These are phyloP conservation scores for Athene cunicularia DNA, from an alignment of 2,113 vertebrate genomes.

Conservation along the genomic window DNA sequence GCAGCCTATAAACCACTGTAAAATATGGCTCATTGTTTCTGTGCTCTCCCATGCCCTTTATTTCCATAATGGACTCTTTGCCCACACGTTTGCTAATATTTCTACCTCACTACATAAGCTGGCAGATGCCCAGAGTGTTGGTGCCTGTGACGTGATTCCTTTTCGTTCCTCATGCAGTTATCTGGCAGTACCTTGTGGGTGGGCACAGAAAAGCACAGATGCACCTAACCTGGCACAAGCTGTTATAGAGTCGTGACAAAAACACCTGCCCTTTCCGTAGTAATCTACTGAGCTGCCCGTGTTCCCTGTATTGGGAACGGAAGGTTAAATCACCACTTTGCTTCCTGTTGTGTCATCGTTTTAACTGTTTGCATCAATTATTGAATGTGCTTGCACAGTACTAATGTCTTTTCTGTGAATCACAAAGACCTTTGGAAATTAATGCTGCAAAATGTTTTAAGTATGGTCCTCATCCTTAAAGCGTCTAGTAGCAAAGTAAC, in stretches of 20 bases:
- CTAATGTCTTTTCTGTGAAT: neutral
- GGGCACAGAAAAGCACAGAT: neutral
- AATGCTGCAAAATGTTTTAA: neutral
- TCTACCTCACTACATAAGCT: slow-evolving; percentile 43
- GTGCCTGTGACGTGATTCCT: neutral
- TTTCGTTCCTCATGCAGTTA: neutral
- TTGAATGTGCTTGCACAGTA: neutral
- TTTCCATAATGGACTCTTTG: slow-evolving; percentile 38
- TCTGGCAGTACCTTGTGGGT: neutral
- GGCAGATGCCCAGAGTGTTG: neutral
- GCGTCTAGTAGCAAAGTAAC: neutral
- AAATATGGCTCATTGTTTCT: slow-evolving; percentile 24
- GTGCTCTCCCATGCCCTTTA: slow-evolving; percentile 22
- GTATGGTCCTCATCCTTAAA: neutral
- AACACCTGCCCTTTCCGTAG: neutral
- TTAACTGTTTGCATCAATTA: slow-evolving; percentile 7
- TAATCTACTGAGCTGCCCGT: neutral
- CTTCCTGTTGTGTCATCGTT: slow-evolving; percentile 1
- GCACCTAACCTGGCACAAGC: neutral
- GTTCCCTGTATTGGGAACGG: neutral
- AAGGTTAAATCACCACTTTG: slow-evolving; percentile 24
- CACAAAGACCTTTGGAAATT: neutral
- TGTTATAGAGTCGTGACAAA: neutral
- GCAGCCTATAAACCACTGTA: neutral
- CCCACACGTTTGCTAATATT: neutral